Conservation (phyloP, 1,140 invertebrate species). For the Arctopsyche grandis region DNA sequence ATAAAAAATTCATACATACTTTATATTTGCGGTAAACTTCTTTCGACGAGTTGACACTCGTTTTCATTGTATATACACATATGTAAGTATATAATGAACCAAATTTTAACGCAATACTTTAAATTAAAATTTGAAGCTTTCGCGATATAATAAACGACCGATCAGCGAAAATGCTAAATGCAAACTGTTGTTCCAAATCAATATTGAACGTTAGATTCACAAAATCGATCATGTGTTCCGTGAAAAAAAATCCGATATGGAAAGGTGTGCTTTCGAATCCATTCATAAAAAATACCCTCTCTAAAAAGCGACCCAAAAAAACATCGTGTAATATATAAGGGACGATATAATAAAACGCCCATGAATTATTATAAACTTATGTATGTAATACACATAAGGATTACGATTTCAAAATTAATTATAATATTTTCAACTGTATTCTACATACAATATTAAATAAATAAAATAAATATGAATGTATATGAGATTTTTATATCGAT, state of each 20-base stretch:
- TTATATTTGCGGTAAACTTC: too few species aligned
- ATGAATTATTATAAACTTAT: conserved; percentile 1
- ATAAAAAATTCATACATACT: too few species aligned
- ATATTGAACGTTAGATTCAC: conserved; percentile 36
- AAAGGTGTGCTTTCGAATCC: conserved; percentile 26
- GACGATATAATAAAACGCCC: conserved; percentile 13
- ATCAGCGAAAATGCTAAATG: conserved; percentile 2
- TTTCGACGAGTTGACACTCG: too few species aligned
- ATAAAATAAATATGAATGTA: background rate
- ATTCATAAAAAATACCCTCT: conserved; percentile 35
- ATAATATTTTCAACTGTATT: too few species aligned
- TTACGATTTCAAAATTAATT: too few species aligned
- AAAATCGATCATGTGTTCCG: conserved; percentile 27
- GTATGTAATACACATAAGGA: too few species aligned
- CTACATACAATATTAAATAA: too few species aligned
- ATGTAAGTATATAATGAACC: too few species aligned
- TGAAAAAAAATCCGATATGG: conserved; percentile 25
- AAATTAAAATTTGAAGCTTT: background rate
- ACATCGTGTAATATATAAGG: conserved; percentile 6
- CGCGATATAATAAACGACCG: conserved; percentile 20
- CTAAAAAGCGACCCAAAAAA: conserved; percentile 12
- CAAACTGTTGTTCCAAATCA: conserved; percentile 11
- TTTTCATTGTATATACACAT: too few species aligned
- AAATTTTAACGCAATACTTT: too few species aligned
- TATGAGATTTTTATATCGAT: background rate